Base-by-base conservation (phyloP, 2,888 invertebrate genomes). In the Lepidonotus clava region DNA sequence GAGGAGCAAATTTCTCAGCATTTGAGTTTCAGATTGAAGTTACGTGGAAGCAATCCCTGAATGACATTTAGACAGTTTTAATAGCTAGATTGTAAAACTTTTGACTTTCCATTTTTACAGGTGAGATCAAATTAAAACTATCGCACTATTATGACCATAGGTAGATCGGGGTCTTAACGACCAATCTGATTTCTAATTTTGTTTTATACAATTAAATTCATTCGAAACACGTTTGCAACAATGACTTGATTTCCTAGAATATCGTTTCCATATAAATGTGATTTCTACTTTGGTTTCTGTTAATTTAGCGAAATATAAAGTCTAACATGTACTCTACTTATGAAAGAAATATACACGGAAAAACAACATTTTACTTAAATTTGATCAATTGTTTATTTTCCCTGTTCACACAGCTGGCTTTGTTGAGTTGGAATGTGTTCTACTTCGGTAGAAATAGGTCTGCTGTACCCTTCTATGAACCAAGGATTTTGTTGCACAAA, bases 351-450 rank as follows among this genome's bases (percentile, higher is more conserved):
- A 11, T n/a, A 61, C 11, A 66, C n/a, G 2, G 28, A 24, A 24
- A 32, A 38, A 18, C 11, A 76, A 76, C 40, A 38, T 41, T 8
- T n/a, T n/a, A 18, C 24, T 18, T 41, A 80, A 46, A 51, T 8
- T 80, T 80, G 41, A 80, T 76, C 38, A 40, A 76, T 41, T 80
- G 71, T 80, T 80, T 80, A 80, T 80, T 80, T 80, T 76, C 46
- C 80, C 80, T 80, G 80, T 80, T 46, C 80, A 80, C 80, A 46
- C 46, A 46, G 80, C 80, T 80, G 80, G 80, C 46, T 32, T 80
- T 80, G 41, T 51, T 24, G 46, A 80, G 51, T 80, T 80, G 80
- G 80, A 80, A 80, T 80, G 80, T 80, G 46, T 80, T 80, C 80
- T 80, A 80, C 80, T n/a, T 80, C 14, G 1, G 80, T 80, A 80